These are phyloP conservation scores for Huso huso DNA, from an alignment of 2,797 vertebrate species.

Conservation along the genomic window DNA sequence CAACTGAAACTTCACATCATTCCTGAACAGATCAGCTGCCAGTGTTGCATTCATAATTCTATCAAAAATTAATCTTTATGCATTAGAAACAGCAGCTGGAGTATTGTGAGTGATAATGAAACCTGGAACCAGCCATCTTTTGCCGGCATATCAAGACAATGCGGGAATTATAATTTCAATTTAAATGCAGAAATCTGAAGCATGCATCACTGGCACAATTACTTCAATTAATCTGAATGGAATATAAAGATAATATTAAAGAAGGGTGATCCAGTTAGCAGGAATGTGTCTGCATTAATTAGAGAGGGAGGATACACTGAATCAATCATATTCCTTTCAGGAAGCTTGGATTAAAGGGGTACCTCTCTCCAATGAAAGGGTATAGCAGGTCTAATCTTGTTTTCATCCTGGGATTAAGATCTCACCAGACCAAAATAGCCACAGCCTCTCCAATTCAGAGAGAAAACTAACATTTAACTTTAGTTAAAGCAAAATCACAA, in stretches of 20 bases:
- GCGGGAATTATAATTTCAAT: constrained; percentile 78
- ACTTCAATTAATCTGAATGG: constrained; percentile 73
- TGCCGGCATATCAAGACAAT: constrained; percentile 64
- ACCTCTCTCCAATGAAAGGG: no score
- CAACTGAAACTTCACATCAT: constrained; percentile 1
- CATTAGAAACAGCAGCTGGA: constrained; percentile 69
- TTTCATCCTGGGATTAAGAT: no score
- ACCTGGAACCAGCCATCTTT: constrained; percentile 71
- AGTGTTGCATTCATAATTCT: constrained; percentile 59
- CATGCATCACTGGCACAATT: constrained; percentile 71
- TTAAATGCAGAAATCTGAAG: constrained; percentile 73
- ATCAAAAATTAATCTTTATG: constrained; percentile 57
- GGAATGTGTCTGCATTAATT: constrained; percentile 43
- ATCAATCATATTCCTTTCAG: background rate
- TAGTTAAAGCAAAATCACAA: no score
- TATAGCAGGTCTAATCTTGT: no score
- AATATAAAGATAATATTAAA: constrained; percentile 62
- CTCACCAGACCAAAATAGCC: no score
- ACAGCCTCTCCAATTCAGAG: no score
- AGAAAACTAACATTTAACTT: no score
- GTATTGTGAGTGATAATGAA: constrained; percentile 73
- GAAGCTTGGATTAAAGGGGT: no score
- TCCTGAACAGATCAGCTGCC: constrained; percentile 35
- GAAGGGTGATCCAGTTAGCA: constrained; percentile 49
- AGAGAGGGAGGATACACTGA: background rate